A percentile compares a stretch with the other conserved stretches of the same genome.
These are phyloP conservation scores for Diplolepis rosae DNA, from an alignment of 2,888 invertebrate genomes.

Conservation along the genomic window DNA sequence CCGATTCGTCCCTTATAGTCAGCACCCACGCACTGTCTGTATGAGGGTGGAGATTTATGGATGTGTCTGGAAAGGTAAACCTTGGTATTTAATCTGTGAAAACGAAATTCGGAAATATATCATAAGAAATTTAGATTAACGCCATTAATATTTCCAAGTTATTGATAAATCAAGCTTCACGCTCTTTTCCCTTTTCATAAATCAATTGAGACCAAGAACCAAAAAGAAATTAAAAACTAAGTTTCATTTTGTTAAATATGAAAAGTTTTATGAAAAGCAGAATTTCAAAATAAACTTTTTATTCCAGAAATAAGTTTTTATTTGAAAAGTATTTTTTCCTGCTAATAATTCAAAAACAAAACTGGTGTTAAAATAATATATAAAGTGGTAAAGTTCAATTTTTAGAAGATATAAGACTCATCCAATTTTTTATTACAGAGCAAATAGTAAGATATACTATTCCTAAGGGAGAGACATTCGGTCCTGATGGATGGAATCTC, in stretches of 20 bases:
- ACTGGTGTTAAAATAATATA: background rate
- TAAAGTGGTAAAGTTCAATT: background rate
- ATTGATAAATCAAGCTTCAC: background rate
- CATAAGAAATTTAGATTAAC: slow-evolving; percentile 12
- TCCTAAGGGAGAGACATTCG: slow-evolving; percentile 79
- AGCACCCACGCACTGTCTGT: slow-evolving; percentile 90
- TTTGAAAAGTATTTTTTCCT: background rate
- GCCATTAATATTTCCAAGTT: slow-evolving; percentile 24
- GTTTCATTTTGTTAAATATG: background rate
- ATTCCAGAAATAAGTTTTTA: background rate
- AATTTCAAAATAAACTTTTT: background rate
- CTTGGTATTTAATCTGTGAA: slow-evolving; percentile 29
- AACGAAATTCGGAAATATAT: slow-evolving; percentile 28
- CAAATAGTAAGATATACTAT: slow-evolving; percentile 81
- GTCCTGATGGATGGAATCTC: slow-evolving; percentile 79
- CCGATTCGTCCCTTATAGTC: slow-evolving; percentile 91
- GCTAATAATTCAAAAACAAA: background rate
- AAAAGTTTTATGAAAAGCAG: background rate
- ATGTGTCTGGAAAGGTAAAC: slow-evolving; percentile 85
- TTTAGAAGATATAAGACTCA: background rate
- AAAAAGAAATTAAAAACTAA: background rate
- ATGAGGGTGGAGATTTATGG: slow-evolving; percentile 95
- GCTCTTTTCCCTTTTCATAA: background rate
- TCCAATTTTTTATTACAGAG: slow-evolving; percentile 74
- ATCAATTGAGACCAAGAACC: background rate